phyloP scores from a whole-genome alignment of 2,797 vertebrate species.

The Lerista edwardsae region DNA sequence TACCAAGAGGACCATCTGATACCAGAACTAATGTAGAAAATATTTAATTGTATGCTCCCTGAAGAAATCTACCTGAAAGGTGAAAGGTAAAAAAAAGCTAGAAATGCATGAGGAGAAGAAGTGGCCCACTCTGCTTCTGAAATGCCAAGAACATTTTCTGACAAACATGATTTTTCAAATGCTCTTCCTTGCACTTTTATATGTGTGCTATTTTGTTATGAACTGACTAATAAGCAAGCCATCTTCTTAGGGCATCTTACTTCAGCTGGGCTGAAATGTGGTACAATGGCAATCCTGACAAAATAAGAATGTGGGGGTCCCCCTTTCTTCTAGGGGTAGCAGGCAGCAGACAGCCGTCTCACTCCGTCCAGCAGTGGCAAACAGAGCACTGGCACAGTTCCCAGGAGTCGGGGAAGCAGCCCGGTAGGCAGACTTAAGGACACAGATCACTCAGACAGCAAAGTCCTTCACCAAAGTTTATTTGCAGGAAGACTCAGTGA shows the following conservation, averaged over 20 bases:
- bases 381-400: too few species aligned
- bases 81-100: background rate
- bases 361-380: too few species aligned
- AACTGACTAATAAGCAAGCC: background rate
- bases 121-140: background rate
- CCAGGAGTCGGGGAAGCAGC: too few species aligned
- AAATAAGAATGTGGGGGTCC: too few species aligned
- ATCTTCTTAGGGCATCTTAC: background rate
- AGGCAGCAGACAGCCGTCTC: too few species aligned
- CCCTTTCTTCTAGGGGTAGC: too few species aligned
- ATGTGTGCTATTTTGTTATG: background rate
- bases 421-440: too few species aligned
- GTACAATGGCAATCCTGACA: too few species aligned
- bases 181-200: slow-evolving; percentile 9
- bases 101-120: background rate
- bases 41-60: background rate
- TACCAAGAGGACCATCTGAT: background rate
- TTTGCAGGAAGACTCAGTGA: too few species aligned
- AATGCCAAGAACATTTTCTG: slow-evolving; percentile 1
- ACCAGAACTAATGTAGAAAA: background rate
- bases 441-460: too few species aligned
- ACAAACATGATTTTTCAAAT: slow-evolving; percentile 22
- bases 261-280: background rate
- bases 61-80: slow-evolving; percentile 13
- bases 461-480: too few species aligned